Evolutionary conservation across 2,113 vertebrate species (phyloP).

Genomic region (Smithornis capensis): DNA sequence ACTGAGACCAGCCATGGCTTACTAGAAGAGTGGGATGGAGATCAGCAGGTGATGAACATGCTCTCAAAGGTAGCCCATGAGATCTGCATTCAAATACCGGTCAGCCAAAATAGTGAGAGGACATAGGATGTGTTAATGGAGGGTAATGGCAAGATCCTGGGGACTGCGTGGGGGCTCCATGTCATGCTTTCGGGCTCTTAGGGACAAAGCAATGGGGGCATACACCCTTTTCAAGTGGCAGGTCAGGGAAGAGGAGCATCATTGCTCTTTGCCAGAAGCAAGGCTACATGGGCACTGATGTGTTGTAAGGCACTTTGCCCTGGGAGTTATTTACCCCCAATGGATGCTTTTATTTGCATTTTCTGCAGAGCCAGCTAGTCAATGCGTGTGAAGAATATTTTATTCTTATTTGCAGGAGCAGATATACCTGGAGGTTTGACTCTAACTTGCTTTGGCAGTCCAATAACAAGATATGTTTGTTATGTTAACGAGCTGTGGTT

Average conservation of each 20-base stretch:
- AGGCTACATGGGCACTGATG: background rate
- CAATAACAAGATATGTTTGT: background rate
- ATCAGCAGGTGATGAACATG: background rate
- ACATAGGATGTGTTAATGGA: rapidly evolving
- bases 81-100: background rate
- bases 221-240: background rate
- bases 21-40: background rate
- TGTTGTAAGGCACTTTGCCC: background rate
- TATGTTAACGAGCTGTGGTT: background rate
- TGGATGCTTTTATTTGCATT: background rate
- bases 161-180: rapidly evolving
- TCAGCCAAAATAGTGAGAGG: rapidly evolving
- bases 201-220: background rate
- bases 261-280: background rate
- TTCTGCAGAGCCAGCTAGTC: background rate
- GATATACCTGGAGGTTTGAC: conserved; percentile 17
- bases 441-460: background rate
- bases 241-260: background rate
- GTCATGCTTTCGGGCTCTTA: background rate
- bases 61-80: background rate
- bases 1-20: background rate
- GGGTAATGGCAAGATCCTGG: background rate
- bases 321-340: background rate
- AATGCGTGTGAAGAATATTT: background rate
- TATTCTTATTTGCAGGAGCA: background rate